Percentiles rank a stretch among this genome's conserved stretches.
Conservation (phyloP, 2,888 invertebrate genomes). For the Corbicula japonica region DNA sequence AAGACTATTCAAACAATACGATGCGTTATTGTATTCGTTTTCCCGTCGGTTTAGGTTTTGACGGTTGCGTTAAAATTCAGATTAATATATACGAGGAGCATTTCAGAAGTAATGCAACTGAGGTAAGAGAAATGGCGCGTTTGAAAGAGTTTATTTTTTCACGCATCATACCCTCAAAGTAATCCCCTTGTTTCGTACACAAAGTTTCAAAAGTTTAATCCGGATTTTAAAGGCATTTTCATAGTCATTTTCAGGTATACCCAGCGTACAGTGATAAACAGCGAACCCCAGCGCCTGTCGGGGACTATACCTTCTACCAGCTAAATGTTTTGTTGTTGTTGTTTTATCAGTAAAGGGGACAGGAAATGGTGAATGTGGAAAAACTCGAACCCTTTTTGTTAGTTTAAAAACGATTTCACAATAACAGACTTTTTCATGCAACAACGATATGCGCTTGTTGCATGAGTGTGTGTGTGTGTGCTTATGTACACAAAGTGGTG, state of each 20-base stretch:
- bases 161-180: slow-evolving; percentile 20
- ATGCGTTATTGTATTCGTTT: too few relatives aligned
- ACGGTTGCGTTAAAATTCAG: too few relatives aligned
- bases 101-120: too few relatives aligned
- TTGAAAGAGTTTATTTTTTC: too few relatives aligned
- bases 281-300: slow-evolving; percentile 17
- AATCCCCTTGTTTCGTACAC: slow-evolving; percentile 32
- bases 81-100: too few relatives aligned
- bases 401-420: slow-evolving; percentile 35
- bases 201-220: slow-evolving; percentile 30
- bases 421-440: too few relatives aligned
- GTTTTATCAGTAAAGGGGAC: slow-evolving; percentile 34
- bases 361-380: slow-evolving; percentile 36
- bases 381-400: slow-evolving; percentile 33
- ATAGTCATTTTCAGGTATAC: slow-evolving; percentile 22
- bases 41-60: too few relatives aligned
- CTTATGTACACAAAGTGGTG: too few relatives aligned
- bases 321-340: slow-evolving; percentile 19
- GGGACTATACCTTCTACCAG: slow-evolving; percentile 25
- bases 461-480: too few relatives aligned
- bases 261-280: slow-evolving; percentile 11
- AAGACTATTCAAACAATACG: too few relatives aligned
- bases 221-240: slow-evolving; percentile 18
- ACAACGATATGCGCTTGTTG: too few relatives aligned
- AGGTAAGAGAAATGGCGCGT: too few relatives aligned